A percentile compares a stretch with the other conserved stretches of the same genome.
Evolutionary conservation across 1,140 invertebrate genomes (phyloP).

Genomic region (Aethina tumida): DNA sequence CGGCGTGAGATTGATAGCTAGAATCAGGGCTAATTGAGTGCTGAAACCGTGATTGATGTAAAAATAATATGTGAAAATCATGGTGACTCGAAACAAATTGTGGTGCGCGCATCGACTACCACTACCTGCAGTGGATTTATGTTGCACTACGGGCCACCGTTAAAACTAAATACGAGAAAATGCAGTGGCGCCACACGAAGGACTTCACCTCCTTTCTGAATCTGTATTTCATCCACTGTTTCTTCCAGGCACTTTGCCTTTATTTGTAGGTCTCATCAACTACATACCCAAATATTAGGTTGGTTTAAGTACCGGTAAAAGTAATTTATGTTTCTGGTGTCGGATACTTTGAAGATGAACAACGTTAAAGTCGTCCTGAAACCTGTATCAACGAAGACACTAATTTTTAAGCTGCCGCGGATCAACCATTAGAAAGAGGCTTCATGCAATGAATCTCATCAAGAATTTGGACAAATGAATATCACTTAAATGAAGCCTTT

Average conservation of each 20-base stretch:
- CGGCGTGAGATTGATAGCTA: conserved; percentile 26
- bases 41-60: conserved; percentile 33
- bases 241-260: neutral
- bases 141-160: conserved; percentile 12
- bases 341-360: no score
- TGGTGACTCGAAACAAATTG: conserved; percentile 31
- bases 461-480: no score
- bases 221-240: neutral
- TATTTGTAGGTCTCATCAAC: no score
- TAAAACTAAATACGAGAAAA: conserved; percentile 8
- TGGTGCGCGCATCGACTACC: conserved; percentile 15
- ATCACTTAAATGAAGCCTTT: no score
- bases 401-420: no score
- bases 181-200: neutral
- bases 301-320: no score
- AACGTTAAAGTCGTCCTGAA: no score
- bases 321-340: no score
- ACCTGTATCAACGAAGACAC: no score
- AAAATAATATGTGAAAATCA: conserved; percentile 35
- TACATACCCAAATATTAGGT: no score
- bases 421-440: no score
- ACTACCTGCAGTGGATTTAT: conserved; percentile 19
- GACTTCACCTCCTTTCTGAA: neutral
- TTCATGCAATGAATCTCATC: no score
- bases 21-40: conserved; percentile 29